These are phyloP conservation scores for Syngnathoides biaculeatus DNA, from an alignment of 2,113 vertebrate genomes.

Conservation along the genomic window DNA sequence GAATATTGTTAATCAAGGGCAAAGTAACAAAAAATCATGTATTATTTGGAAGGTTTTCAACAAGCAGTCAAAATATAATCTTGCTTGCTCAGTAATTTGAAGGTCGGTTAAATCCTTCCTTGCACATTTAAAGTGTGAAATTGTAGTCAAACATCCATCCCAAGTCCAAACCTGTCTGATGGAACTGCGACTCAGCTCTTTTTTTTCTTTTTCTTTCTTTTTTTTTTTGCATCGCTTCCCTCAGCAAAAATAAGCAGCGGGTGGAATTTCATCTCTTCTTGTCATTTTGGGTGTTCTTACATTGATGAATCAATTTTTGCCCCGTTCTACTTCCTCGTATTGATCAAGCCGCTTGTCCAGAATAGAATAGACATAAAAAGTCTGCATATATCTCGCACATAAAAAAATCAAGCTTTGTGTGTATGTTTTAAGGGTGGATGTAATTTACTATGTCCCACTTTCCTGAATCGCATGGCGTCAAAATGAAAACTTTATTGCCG, in stretches of 20 bases:
- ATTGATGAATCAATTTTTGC: not conserved
- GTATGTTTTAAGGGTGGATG: slow-evolving; percentile 6
- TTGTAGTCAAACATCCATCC: not conserved
- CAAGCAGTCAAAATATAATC: not conserved
- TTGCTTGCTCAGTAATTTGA: not conserved
- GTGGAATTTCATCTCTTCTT: not conserved
- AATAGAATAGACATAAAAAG: slow-evolving; percentile 1
- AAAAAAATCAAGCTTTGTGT: slow-evolving; percentile 7
- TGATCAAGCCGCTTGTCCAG: not conserved
- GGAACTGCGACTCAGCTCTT: not conserved
- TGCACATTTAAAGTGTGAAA: not conserved
- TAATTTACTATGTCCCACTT: slow-evolving; percentile 12
- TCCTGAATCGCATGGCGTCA: slow-evolving; percentile 4
- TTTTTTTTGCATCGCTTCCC: not conserved
- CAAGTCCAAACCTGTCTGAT: not conserved
- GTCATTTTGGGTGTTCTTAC: not conserved
- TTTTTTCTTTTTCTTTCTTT: not conserved
- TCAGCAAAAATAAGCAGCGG: slow-evolving; percentile 2
- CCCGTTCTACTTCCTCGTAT: not conserved
- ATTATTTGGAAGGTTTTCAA: too few species aligned
- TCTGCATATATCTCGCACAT: not conserved
- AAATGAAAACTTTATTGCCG: slow-evolving; percentile 25
- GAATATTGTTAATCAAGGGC: not conserved
- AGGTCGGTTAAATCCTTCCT: not conserved
- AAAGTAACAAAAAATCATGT: not conserved